A percentile compares a stretch with the other conserved stretches of the same genome.
Conservation (phyloP, 2,797 vertebrate species). For the Acridotheres tristis region DNA sequence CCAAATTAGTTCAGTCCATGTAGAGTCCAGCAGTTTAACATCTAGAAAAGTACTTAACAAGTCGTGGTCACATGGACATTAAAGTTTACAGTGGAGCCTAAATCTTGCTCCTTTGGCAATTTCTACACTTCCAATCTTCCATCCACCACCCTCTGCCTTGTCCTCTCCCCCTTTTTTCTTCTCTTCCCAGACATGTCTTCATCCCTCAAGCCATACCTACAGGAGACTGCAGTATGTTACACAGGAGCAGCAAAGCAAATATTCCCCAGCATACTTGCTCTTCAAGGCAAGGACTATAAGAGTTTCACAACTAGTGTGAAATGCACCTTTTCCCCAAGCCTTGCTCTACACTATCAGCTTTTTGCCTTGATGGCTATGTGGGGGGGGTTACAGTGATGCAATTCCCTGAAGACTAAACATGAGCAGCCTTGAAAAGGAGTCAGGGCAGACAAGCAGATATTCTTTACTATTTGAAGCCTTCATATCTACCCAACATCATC, state of each 20-base stretch:
- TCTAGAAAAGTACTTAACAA: neutral
- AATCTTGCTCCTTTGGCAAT: neutral
- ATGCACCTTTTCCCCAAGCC: neutral
- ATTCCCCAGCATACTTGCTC: neutral
- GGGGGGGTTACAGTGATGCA: rapidly evolving
- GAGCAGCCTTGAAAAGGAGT: neutral
- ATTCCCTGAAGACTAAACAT: neutral
- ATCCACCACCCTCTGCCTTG: neutral
- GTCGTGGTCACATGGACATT: rapidly evolving
- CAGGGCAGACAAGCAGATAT: neutral
- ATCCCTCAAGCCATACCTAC: neutral
- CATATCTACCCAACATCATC: neutral
- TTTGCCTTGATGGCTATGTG: neutral
- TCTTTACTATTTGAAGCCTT: neutral
- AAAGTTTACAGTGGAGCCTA: neutral
- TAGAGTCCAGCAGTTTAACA: neutral
- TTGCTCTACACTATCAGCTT: neutral
- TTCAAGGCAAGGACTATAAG: neutral
- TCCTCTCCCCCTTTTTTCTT: neutral
- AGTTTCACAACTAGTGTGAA: neutral
- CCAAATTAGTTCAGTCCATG: neutral
- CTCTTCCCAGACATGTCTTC: neutral
- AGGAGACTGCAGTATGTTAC: rapidly evolving
- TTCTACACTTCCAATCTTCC: neutral
- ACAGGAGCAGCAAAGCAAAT: neutral